phyloP scores from a whole-genome alignment of 2,888 invertebrate genomes.

The Bombylius major region DNA sequence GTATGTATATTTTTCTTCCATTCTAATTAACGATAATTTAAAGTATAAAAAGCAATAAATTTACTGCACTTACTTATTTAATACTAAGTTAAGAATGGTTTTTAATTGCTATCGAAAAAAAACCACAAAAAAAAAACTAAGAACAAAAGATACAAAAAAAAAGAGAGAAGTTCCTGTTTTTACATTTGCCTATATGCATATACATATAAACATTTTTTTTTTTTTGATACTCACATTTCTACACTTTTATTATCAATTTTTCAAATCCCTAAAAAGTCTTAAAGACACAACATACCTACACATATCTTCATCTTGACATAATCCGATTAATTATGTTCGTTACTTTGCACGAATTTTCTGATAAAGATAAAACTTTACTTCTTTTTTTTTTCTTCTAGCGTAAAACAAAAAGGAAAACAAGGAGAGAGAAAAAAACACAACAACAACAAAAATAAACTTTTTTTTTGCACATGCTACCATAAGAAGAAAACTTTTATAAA shows the following conservation, averaged over 20 bases:
- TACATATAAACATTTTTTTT: neutral
- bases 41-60: too few relatives aligned
- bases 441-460: neutral
- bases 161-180: too few relatives aligned
- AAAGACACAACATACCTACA: neutral
- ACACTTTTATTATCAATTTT: neutral
- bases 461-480: slow-evolving; percentile 7
- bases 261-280: neutral
- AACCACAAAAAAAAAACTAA: too few relatives aligned
- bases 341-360: slow-evolving; percentile 5
- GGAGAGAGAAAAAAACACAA: neutral
- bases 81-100: too few relatives aligned
- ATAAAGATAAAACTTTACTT: slow-evolving; percentile 1
- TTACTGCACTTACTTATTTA: too few relatives aligned
- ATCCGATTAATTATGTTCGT: slow-evolving; percentile 8
- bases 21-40: too few relatives aligned
- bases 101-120: too few relatives aligned
- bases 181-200: neutral
- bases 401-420: neutral
- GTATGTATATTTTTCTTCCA: too few relatives aligned
- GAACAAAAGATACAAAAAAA: too few relatives aligned
- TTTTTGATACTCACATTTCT: neutral
- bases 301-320: slow-evolving; percentile 1
- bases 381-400: neutral
- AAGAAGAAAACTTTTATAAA: neutral